Evolutionary conservation across 2,113 vertebrate species (phyloP).

Genomic region (Candoia aspera): DNA sequence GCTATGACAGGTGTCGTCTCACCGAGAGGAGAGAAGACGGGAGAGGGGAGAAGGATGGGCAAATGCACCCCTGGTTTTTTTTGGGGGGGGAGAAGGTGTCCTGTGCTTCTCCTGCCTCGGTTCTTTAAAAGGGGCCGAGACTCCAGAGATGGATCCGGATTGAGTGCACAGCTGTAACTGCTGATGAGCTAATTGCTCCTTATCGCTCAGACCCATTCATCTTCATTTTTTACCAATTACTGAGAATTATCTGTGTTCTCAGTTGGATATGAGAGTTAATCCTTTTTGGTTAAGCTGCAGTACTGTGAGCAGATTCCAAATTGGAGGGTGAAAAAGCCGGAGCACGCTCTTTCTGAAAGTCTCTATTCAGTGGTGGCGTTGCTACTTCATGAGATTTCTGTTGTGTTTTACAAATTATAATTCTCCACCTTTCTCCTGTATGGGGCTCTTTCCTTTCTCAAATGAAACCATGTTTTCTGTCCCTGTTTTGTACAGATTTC

Average conservation of each 20-base stretch:
- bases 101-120: conserved; percentile 85
- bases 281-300: conserved; percentile 99
- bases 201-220: conserved; percentile 99
- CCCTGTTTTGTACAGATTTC: conserved; percentile 25
- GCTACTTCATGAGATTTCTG: conserved; percentile 72
- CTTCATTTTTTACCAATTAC: conserved; percentile 99
- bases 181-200: conserved; percentile 99
- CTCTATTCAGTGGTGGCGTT: conserved; percentile 82
- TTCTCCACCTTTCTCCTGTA: conserved; percentile 27
- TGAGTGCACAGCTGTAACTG: conserved; percentile 99
- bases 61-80: conserved; percentile 77
- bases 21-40: conserved; percentile 75
- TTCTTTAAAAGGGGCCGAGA: conserved; percentile 90
- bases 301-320: conserved; percentile 98
- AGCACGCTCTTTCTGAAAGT: conserved; percentile 85
- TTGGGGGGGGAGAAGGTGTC: conserved; percentile 75
- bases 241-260: conserved; percentile 99
- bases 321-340: conserved; percentile 87
- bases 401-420: conserved; percentile 69
- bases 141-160: conserved; percentile 96
- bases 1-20: conserved; percentile 89
- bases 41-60: conserved; percentile 82
- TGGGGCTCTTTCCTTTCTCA: neutral
- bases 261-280: conserved; percentile 99
- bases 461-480: conserved; percentile 42